Conservation (phyloP, 2,113 vertebrate genomes). For the Salvator merianae region DNA sequence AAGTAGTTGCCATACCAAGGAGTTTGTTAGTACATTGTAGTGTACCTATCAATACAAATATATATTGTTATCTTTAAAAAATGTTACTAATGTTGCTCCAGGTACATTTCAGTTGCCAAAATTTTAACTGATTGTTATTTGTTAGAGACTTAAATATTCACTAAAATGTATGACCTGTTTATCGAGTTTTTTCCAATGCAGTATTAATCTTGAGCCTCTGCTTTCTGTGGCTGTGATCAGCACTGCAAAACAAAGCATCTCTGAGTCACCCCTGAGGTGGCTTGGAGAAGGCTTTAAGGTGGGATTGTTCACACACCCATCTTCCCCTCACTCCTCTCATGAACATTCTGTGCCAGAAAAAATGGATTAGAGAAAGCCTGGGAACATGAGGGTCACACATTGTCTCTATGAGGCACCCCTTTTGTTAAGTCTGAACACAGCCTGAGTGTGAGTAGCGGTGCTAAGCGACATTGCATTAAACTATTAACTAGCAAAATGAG, state of each 20-base stretch:
- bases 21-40: background rate
- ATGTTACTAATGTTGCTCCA: constrained; percentile 12
- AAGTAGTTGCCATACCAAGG: background rate
- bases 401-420: too few species aligned
- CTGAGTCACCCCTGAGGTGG: too few species aligned
- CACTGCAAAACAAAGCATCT: too few species aligned
- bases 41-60: background rate
- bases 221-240: constrained; percentile 9
- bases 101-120: background rate
- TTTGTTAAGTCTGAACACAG: too few species aligned
- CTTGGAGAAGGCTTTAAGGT: too few species aligned
- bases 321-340: too few species aligned
- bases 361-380: too few species aligned
- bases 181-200: background rate
- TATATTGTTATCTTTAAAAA: too few species aligned
- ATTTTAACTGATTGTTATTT: background rate
- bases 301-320: too few species aligned
- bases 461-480: constrained; percentile 1
- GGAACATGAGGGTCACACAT: too few species aligned
- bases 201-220: background rate
- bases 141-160: background rate
- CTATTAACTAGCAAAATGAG: background rate
- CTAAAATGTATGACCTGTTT: background rate
- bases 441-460: constrained; percentile 18
- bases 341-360: too few species aligned